phyloP scores from a whole-genome alignment of 1,140 invertebrate species.

The Drosophila subpulchrella region DNA sequence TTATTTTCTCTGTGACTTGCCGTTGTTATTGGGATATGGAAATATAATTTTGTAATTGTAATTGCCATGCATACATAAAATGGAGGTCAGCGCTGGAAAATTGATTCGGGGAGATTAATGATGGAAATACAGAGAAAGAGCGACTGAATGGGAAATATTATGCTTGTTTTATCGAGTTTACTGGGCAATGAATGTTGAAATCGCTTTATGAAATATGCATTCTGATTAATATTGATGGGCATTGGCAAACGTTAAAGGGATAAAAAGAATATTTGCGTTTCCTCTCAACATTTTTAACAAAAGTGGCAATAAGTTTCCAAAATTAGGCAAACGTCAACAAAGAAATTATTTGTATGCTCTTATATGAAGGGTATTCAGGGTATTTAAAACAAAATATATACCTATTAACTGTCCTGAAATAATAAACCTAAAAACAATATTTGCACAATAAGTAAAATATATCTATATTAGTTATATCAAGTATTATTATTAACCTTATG shows the following conservation, averaged over 20 bases:
- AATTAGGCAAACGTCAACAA: too few species aligned
- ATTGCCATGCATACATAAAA: constrained; percentile 59
- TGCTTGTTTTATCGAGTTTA: constrained; percentile 40
- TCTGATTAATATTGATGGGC: constrained; percentile 1
- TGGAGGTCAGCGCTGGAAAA: constrained; percentile 51
- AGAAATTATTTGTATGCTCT: too few species aligned
- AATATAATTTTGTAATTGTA: constrained; percentile 61
- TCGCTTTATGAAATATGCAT: constrained; percentile 51
- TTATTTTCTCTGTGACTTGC: constrained; percentile 12
- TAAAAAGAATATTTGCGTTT: not conserved
- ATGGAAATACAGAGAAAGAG: constrained; percentile 32
- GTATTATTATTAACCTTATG: not conserved
- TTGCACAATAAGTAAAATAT: not conserved
- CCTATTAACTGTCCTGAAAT: not conserved
- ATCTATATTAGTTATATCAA: not conserved
- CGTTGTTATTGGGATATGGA: constrained; percentile 24
- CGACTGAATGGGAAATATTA: constrained; percentile 20
- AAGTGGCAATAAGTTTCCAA: not conserved
- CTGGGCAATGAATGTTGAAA: constrained; percentile 37
- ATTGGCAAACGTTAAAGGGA: constrained; percentile 6
- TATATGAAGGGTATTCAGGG: too few species aligned
- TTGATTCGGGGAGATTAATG: constrained; percentile 55
- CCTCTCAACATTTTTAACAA: not conserved
- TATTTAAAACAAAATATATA: too few species aligned
- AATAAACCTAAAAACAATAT: not conserved